Evolutionary conservation across 1,140 invertebrate genomes (phyloP), one percentile per base, ranked within the genome.

Genomic region (Aphidius gifuensis): DNA sequence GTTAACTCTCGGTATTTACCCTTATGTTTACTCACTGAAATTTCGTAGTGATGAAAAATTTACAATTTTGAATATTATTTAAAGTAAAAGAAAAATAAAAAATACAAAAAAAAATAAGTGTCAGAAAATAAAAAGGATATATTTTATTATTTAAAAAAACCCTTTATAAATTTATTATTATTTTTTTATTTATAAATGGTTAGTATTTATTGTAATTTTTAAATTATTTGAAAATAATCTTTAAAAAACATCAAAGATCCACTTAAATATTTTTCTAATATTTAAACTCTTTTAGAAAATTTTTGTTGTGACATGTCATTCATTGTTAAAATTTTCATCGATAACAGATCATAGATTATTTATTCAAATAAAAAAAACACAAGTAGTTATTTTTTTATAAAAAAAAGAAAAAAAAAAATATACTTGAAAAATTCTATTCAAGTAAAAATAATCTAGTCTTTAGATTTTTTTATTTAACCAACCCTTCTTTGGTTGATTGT

Each of bases 201-300:
- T 40, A 48, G 50, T 49, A 32, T 44, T 54, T 45, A 45, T 16
- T n/a, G 4, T 32, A 55, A 16, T 60, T 50, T 38, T 50, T 11
- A 4, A 9, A 9, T 51, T 51, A 11, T 23, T 16, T 43, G 6
- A 42, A n/a, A 48, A 44, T 69, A 61, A 64, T 79, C 77, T 77
- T 75, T 74, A 11, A 66, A 68, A 73, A 76, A 75, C 69, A 77
- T 77, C 72, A 53, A 16, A 70, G 68, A 71, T 73, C 72, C 69
- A 74, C 67, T 77, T 73, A 74, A 78, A 75, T 76, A 73, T 74
- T 76, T 76, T 66, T 49, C 72, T 74, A 75, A 72, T 69, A 68
- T 60, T 63, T 61, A 58, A 32, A 45, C 43, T 43, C 11, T 58
- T 60, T 50, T 63, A 43, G 40, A 55, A 44, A 44, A 44, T 3